Percentiles rank a stretch among this genome's conserved stretches.
These are phyloP conservation scores for Synodontis membranacea DNA, from an alignment of 2,113 vertebrate genomes.

Conservation along the genomic window DNA sequence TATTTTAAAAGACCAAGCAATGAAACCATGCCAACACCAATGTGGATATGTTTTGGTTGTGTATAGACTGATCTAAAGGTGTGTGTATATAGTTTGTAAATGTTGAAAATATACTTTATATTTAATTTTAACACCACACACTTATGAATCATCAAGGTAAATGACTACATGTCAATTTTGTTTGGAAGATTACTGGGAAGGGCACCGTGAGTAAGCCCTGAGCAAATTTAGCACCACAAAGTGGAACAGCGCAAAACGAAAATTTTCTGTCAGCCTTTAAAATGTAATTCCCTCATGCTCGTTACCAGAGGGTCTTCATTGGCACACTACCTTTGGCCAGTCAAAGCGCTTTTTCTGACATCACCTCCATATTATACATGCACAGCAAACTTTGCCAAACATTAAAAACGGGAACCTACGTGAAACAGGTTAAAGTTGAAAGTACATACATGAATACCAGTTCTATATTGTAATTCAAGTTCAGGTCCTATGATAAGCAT, in stretches of 20 bases:
- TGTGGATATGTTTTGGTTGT: not conserved
- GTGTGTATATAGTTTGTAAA: too few relatives aligned
- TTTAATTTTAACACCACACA: not conserved
- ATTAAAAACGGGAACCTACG: not conserved
- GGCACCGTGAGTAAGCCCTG: not conserved
- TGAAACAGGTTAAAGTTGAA: too few relatives aligned
- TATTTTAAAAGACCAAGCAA: not conserved
- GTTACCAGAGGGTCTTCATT: too few relatives aligned
- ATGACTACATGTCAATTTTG: not conserved
- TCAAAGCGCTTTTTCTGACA: rapidly evolving
- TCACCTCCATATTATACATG: not conserved
- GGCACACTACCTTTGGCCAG: rapidly evolving
- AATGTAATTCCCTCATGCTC: too few relatives aligned
- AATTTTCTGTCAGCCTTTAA: not conserved
- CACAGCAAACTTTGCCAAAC: not conserved
- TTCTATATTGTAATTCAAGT: too few relatives aligned
- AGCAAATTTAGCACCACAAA: not conserved
- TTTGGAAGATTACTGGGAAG: rapidly evolving
- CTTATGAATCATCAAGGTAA: too few relatives aligned
- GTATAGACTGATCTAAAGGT: not conserved
- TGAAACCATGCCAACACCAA: too few relatives aligned
- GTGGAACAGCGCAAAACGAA: not conserved
- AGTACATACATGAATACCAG: not conserved
- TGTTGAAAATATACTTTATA: not conserved
- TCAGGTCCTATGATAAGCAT: too few relatives aligned